A percentile compares a stretch with the other conserved stretches of the same genome.
phyloP scores from a whole-genome alignment of 2,888 invertebrate species.

The Ichneumoninae sp. region DNA sequence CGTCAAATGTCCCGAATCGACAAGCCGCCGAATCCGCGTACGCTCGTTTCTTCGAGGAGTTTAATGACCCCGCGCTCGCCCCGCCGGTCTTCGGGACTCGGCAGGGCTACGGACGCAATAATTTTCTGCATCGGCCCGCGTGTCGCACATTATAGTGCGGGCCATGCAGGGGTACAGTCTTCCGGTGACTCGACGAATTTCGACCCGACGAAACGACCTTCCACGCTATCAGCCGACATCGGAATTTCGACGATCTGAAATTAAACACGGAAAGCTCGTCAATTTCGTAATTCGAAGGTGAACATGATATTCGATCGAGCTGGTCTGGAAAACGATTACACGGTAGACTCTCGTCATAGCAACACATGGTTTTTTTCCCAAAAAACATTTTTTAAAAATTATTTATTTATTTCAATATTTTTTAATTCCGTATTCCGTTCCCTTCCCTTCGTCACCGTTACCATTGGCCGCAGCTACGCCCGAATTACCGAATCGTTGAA shows the following conservation, averaged over 20 bases:
- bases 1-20: background rate
- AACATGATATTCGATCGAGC: background rate
- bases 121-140: constrained; percentile 7
- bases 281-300: background rate
- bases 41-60: constrained; percentile 31
- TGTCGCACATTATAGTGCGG: background rate
- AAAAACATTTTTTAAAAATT: no score
- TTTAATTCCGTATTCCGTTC: no score
- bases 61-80: constrained; percentile 31
- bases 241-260: constrained; percentile 25
- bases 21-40: background rate
- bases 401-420: background rate
- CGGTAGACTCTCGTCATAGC: no score
- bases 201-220: constrained; percentile 1
- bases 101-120: background rate
- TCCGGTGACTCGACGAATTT: constrained; percentile 14
- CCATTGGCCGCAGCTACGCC: no score
- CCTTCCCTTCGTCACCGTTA: no score
- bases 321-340: background rate
- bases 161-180: background rate
- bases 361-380: no score
- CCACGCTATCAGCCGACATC: background rate
- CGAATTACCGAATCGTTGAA: no score
- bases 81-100: background rate
- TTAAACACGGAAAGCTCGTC: constrained; percentile 29